phyloP scores from a whole-genome alignment of 2,113 vertebrate species.

The Acanthochromis polyacanthus region DNA sequence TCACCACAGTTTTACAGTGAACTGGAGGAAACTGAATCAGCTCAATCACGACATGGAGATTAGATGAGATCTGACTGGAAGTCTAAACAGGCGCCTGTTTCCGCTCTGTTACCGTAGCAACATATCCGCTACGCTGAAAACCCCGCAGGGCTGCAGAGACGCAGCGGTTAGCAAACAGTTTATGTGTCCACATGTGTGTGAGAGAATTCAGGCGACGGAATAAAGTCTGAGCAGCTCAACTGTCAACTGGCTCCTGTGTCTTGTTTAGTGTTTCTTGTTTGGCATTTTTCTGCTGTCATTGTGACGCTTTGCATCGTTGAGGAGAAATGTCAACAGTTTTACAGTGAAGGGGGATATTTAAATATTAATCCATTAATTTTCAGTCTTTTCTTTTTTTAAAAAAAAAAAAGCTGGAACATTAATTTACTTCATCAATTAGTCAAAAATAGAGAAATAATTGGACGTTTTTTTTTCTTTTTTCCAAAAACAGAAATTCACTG shows the following conservation, averaged over 20 bases:
- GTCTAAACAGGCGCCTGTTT: constrained; percentile 45
- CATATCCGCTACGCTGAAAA: constrained; percentile 9
- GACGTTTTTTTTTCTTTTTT: too few relatives aligned
- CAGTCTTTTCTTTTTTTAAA: too few relatives aligned
- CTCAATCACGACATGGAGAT: constrained; percentile 30
- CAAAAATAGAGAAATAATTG: too few relatives aligned
- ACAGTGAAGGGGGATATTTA: too few relatives aligned
- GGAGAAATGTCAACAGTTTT: too few relatives aligned
- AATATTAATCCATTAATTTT: too few relatives aligned
- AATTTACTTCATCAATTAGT: too few relatives aligned
- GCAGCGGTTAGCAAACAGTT: neutral
- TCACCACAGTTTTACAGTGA: constrained; percentile 2
- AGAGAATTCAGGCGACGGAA: neutral
- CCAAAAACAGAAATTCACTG: too few relatives aligned
- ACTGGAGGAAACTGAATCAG: constrained; percentile 33
- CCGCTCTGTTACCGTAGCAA: constrained; percentile 45
- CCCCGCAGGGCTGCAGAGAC: neutral
- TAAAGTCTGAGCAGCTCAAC: neutral
- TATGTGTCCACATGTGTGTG: constrained; percentile 9
- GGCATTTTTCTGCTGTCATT: neutral
- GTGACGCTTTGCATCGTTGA: neutral
- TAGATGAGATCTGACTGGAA: constrained; percentile 41
- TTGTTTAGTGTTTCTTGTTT: too few relatives aligned
- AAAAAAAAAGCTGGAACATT: too few relatives aligned
- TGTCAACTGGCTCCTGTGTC: neutral